These are phyloP conservation scores for Callithrix jacchus DNA, from an alignment of 2,113 vertebrate genomes.

Conservation along the genomic window DNA sequence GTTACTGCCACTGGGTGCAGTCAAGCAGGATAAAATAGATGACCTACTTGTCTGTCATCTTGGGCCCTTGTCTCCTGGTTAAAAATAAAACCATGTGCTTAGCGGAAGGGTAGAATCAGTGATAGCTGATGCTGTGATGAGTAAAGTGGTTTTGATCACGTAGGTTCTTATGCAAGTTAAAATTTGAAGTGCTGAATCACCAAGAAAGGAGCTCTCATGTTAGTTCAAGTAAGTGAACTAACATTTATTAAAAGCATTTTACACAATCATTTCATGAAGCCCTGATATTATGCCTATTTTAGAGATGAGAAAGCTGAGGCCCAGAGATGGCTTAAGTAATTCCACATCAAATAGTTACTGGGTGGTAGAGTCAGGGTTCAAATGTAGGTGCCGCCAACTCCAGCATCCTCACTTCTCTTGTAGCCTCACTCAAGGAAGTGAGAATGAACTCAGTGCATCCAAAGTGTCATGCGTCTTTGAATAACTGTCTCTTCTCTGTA, in stretches of 20 bases:
- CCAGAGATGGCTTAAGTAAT: not conserved
- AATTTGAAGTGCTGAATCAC: not conserved
- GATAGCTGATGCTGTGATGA: not conserved
- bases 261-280: not conserved
- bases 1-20: not conserved
- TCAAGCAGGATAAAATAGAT: not conserved
- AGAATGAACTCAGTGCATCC: not conserved
- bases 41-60: not conserved
- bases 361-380: not conserved
- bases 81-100: not conserved
- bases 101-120: not conserved
- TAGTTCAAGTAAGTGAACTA: not conserved
- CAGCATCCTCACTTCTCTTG: not conserved
- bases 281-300: not conserved
- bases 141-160: not conserved
- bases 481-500: not conserved
- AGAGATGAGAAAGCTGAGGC: not conserved
- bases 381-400: not conserved
- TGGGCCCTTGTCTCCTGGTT: not conserved
- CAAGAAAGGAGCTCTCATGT: not conserved
- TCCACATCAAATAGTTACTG: not conserved
- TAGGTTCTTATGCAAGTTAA: not conserved
- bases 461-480: not conserved
- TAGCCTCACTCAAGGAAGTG: not conserved
- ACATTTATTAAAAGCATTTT: not conserved